Conservation (phyloP, 2,113 vertebrate genomes). For the Patagioenas fasciata region DNA sequence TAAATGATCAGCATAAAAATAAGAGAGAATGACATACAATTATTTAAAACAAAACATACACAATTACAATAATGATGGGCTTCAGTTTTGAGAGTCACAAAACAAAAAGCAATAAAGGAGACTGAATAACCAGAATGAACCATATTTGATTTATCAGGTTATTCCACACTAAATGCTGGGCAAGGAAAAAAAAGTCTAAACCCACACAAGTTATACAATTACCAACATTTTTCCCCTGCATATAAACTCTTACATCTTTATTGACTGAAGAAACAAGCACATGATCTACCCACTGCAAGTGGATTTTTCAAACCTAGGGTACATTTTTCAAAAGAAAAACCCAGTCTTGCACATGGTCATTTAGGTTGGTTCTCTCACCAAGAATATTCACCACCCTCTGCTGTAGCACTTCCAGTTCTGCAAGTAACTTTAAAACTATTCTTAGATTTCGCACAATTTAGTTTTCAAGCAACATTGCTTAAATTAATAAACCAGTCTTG, state of each 20-base stretch:
- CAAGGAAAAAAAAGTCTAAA: background rate
- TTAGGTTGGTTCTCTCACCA: background rate
- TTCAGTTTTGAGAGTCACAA: background rate
- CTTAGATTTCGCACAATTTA: background rate
- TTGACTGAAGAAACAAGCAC: background rate
- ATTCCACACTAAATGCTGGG: background rate
- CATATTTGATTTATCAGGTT: background rate
- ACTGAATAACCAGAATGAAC: background rate
- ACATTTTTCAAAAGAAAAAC: background rate
- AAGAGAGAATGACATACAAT: background rate
- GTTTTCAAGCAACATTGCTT: background rate
- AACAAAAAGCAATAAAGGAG: background rate
- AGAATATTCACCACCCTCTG: conserved; percentile 63
- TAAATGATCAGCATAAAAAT: conserved; percentile 4
- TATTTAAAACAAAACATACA: conserved; percentile 9
- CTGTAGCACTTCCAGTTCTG: conserved; percentile 30
- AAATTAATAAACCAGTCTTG: background rate
- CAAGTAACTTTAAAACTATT: background rate
- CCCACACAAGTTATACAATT: background rate
- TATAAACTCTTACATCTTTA: background rate
- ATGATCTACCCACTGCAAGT: background rate
- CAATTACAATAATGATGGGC: background rate
- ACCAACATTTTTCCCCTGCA: background rate
- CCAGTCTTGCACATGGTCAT: background rate
- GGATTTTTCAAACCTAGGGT: background rate